Conservation (phyloP, 1,140 invertebrate species). For the Apis cerana region DNA sequence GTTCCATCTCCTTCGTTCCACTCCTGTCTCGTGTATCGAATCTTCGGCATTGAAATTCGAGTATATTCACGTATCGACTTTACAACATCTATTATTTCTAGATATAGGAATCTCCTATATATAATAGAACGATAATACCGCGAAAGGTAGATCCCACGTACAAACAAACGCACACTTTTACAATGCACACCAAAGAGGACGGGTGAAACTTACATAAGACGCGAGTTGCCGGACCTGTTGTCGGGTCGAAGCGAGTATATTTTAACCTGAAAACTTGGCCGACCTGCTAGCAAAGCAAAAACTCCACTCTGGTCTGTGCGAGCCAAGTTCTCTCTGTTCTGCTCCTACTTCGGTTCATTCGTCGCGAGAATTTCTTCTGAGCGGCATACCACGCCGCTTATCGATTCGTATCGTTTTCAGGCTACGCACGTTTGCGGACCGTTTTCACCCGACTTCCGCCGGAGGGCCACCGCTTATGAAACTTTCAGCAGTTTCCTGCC, state of each 20-base stretch:
- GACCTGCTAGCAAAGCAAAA: conserved; percentile 33
- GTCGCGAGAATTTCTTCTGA: conserved; percentile 31
- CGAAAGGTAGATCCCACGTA: background rate
- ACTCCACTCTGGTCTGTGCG: background rate
- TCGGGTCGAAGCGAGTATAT: conserved; percentile 10
- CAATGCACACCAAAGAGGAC: background rate
- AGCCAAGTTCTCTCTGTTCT: background rate
- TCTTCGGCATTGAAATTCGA: conserved; percentile 21
- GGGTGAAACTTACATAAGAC: conserved; percentile 52
- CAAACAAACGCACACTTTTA: background rate
- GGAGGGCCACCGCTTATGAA: conserved; percentile 56
- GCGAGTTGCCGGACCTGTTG: conserved; percentile 47
- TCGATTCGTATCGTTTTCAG: conserved; percentile 67
- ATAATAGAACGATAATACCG: background rate
- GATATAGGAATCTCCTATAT: background rate
- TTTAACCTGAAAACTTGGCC: conserved; percentile 51
- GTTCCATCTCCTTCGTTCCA: background rate
- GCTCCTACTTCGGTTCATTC: background rate
- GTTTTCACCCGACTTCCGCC: conserved; percentile 75
- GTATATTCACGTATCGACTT: background rate
- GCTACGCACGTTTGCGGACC: conserved; percentile 69
- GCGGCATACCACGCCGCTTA: conserved; percentile 18
- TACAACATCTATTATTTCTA: conserved; percentile 8
- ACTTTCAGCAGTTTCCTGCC: conserved; percentile 52
- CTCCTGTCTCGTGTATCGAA: background rate